Base-by-base conservation (phyloP, 2,797 vertebrate species). In the Platalea minor region DNA sequence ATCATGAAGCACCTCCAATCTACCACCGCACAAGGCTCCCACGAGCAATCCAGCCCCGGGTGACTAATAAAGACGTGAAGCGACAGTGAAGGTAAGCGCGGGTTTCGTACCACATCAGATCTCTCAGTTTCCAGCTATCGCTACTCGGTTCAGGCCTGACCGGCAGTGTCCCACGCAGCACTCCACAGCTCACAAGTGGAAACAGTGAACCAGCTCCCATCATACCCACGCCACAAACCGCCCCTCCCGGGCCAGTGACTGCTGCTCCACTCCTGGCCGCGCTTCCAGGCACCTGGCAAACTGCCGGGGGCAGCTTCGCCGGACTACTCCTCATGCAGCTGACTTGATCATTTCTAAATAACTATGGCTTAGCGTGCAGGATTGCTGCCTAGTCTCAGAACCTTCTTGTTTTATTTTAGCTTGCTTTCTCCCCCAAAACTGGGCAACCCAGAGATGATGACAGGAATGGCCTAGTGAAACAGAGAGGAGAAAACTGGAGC, bases 31-130 rank as follows among this genome's bases (percentile, higher is more conserved):
- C 10, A 31, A 24, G 19, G 33, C 50, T 61, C 20, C n/a, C 1
- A 0, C 31, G 43, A 93, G 43, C 46, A 46, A 79, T 61, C 17
- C 31, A 37, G 54, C 18, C 51, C 45, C 11, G 17, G 14, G 63
- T 91, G 80, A 94, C 54, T 92, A 81, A 91, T n/a, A 29, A 75
- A 81, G 61, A 28, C 41, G 39, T 5, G 10, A 73, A 65, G 18
- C 0, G 5, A 18, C 33, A 59, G 43, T 0, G 2, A 50, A 60
- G 51, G 68, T 0, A 0, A 72, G 57, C 0, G 0, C 0, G 0
- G 31, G 57, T 54, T 76, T 65, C 46, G 33, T 13, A 77, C 73
- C 59, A 39, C 48, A 59, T 13, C 81, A 79, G 51, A 79, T 46
- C 51, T 91, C 84, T 65, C 29, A 12, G 80, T 76, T 95, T 88